Evolutionary conservation across 1,140 invertebrate genomes (phyloP), one percentile per base, ranked within the genome.

Genomic region (Protaetia brevitarsis): DNA sequence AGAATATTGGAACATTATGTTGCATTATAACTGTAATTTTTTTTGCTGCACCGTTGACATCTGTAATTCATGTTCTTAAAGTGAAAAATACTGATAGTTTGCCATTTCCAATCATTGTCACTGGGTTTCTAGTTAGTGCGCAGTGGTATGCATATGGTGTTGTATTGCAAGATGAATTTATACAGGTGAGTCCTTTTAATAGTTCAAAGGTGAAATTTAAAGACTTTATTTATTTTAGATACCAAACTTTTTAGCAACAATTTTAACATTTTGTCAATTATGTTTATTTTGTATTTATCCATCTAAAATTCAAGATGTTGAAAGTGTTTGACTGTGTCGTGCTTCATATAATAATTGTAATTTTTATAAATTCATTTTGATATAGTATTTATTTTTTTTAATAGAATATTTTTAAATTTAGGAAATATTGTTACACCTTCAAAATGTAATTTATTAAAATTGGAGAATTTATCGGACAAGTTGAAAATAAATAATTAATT

Each of bases 91-190:
- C 89, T 3, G 91, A 93, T 66, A 88, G 86, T 77, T 82, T 93
- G 70, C 91, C 91, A 66, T 90, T 91, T 77, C 87, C 89, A n/a
- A 82, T 93, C 66, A 93, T 93, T 77, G 76, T 89, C 16, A 84
- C 87, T 68, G 89, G 88, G 28, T 89, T 92, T 72, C 79, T 92
- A 57, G 89, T 92, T 2, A 88, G 87, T 28, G 79, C 83, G 27
- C 84, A 91, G 68, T 93, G 91, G 91, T 86, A 86, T 69, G 74
- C 88, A 0, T 93, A 93, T 79, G 91, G 90, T 41, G 76, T 84
- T 65, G 77, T 92, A 63, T 82, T 89, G 69, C 77, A 86, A 37
- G 90, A 93, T 79, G 72, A 77, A 36, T 93, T 88, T 79, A 86
- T 93, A 73, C 84, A 88, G 80, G 86, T 89, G 74, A 83, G 62